Base-by-base conservation (phyloP, 2,797 vertebrate species). In the Acanthurus tractus region DNA sequence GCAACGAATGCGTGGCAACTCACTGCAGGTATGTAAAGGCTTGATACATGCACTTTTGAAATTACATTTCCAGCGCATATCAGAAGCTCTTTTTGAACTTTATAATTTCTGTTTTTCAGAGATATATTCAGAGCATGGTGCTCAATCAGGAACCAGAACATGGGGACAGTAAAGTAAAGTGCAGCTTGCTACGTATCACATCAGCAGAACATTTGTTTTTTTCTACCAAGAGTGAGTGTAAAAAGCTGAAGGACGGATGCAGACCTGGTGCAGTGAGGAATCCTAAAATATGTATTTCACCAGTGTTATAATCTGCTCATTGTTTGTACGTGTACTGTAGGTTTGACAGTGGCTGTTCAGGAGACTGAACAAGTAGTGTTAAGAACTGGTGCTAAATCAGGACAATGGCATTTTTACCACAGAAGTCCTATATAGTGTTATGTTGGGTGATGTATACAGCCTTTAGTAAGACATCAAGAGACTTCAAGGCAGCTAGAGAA, bases 1-100 rank as follows among this genome's bases (percentile, higher is more conserved):
- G 97, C 92, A 97, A 95, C n/a, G 96, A 97, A 75, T 97, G 97
- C 53, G 96, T 97, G 73, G 97, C 96, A 61, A 95, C 90, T 40
- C 96, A 97, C 81, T 97, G 96, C 96, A 96, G 95, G 96, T 97
- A 55, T 71, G 95, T 74, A 9, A 11, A 23, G 1, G 0, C 42
- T 22, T 36, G 3, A 74, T 18, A 6, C 6, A 1, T 2, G 7
- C 5, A 13, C 18, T 1, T 0, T 46, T 11, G 36, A 9, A 1
- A 2, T 22, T 45, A 11, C n/a, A 12, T 22, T 44, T 62, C 6
- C 7, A 15, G 17, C 11, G n/a, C 29, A 67, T 3, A 25, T 13
- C 3, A 1, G 4, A 34, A 0, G 62, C 17, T 2, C 0, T 15
- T 59, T 42, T 12, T 55, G 7, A 66, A 73, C 57, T 0, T 17